A percentile compares a stretch with the other conserved stretches of the same genome.
These are phyloP conservation scores for Archaeoteleia sp. DNA, from an alignment of 2,888 invertebrate species.

Conservation along the genomic window DNA sequence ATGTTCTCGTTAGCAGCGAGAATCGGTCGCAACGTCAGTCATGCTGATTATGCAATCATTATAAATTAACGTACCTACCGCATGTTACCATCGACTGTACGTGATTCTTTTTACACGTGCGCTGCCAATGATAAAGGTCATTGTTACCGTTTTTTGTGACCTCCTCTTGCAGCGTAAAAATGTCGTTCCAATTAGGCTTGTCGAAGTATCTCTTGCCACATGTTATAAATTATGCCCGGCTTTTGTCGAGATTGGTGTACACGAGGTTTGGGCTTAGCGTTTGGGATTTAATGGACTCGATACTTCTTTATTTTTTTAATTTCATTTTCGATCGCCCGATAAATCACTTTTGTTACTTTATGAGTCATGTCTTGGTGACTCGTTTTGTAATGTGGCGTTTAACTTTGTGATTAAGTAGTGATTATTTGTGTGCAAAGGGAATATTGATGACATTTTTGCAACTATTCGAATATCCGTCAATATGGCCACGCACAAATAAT, in stretches of 20 bases:
- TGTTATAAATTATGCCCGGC: slow-evolving; percentile 2
- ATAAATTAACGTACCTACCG: slow-evolving; percentile 37
- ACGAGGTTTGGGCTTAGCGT: not conserved
- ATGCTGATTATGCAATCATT: slow-evolving; percentile 42
- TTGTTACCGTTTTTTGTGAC: slow-evolving; percentile 26
- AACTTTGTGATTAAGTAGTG: too few species aligned
- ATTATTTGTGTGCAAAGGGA: too few species aligned
- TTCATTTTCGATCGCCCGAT: not conserved
- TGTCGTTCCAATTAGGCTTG: slow-evolving; percentile 11
- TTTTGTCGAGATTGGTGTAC: not conserved
- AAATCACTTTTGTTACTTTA: too few species aligned
- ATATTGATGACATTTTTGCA: too few species aligned
- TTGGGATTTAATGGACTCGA: not conserved
- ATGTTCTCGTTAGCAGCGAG: slow-evolving; percentile 46
- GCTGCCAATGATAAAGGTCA: slow-evolving; percentile 33
- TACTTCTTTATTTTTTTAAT: not conserved
- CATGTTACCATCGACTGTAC: slow-evolving; percentile 4
- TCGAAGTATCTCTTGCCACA: not conserved
- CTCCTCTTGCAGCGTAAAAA: slow-evolving; percentile 11
- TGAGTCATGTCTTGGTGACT: too few species aligned
- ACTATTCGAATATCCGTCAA: too few species aligned
- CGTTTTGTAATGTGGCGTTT: too few species aligned
- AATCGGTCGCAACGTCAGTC: slow-evolving; percentile 48
- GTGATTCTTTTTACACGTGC: slow-evolving; percentile 21
- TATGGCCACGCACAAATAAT: too few species aligned